Percentiles rank a stretch among this genome's conserved stretches.
These are phyloP conservation scores for Baryphthengus martii DNA, from an alignment of 2,113 vertebrate species.

Conservation along the genomic window DNA sequence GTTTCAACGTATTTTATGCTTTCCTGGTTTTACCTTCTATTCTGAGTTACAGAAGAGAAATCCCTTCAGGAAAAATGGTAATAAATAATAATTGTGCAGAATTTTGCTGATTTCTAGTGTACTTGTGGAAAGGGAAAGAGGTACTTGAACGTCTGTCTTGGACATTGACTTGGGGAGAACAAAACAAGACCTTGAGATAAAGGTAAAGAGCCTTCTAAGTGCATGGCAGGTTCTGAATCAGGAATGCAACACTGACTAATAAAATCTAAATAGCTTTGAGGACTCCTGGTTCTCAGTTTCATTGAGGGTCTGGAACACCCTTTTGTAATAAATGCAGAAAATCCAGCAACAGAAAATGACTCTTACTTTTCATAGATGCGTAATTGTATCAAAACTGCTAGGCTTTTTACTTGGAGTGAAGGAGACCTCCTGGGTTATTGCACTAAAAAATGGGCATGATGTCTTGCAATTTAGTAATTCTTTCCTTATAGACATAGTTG, in stretches of 20 bases:
- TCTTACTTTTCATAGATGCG: neutral
- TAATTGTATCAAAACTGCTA: neutral
- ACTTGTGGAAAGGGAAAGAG: neutral
- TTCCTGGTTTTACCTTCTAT: neutral
- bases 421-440: neutral
- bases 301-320: neutral
- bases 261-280: neutral
- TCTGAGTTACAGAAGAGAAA: neutral
- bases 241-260: neutral
- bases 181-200: neutral
- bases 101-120: neutral
- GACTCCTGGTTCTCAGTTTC: neutral
- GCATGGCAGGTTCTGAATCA: neutral
- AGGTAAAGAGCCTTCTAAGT: neutral
- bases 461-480: neutral
- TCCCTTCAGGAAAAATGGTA: neutral
- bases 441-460: accelerated
- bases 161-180: neutral
- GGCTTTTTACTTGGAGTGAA: neutral
- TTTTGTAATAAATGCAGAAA: neutral
- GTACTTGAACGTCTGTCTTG: neutral
- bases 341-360: neutral
- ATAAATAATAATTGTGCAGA: neutral
- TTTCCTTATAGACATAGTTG: neutral
- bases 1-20: constrained; percentile 15